Conservation (phyloP, 2,113 vertebrate species). For the Hystrix cristata region DNA sequence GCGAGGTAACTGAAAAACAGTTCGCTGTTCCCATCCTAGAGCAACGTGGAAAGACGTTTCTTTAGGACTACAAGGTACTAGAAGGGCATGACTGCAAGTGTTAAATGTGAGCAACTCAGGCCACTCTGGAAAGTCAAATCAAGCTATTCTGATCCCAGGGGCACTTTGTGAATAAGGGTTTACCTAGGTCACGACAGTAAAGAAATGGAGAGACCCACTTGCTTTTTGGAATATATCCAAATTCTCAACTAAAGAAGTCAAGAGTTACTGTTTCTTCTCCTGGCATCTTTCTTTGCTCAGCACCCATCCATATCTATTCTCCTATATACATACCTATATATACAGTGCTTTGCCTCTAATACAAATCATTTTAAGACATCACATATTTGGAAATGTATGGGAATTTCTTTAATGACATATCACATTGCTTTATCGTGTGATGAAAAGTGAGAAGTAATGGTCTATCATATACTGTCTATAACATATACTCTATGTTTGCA, state of each 20-base stretch:
- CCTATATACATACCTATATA: no score
- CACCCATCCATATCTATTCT: not conserved
- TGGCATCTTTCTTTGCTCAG: not conserved
- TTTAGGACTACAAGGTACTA: not conserved
- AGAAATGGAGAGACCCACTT: slow-evolving; percentile 14
- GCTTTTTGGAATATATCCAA: not conserved
- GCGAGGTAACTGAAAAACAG: not conserved
- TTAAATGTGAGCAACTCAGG: not conserved
- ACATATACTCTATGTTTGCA: not conserved
- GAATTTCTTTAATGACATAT: slow-evolving; percentile 70
- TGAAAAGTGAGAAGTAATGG: slow-evolving; percentile 59
- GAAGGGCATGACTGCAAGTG: not conserved
- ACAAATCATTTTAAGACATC: slow-evolving; percentile 47
- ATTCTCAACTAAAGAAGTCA: slow-evolving; percentile 20
- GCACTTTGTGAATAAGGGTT: not conserved
- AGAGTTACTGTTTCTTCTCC: not conserved
- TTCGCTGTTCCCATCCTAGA: not conserved
- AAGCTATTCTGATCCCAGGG: not conserved
- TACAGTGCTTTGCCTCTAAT: slow-evolving; percentile 73
- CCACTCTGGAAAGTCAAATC: not conserved
- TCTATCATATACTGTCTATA: not conserved
- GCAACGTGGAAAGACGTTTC: not conserved
- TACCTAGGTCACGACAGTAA: not conserved
- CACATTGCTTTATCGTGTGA: slow-evolving; percentile 26
- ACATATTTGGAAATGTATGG: slow-evolving; percentile 72